Percentiles rank a stretch among this genome's conserved stretches.
Evolutionary conservation across 2,113 vertebrate species (phyloP).

Genomic region (Myrmecophaga tridactyla): DNA sequence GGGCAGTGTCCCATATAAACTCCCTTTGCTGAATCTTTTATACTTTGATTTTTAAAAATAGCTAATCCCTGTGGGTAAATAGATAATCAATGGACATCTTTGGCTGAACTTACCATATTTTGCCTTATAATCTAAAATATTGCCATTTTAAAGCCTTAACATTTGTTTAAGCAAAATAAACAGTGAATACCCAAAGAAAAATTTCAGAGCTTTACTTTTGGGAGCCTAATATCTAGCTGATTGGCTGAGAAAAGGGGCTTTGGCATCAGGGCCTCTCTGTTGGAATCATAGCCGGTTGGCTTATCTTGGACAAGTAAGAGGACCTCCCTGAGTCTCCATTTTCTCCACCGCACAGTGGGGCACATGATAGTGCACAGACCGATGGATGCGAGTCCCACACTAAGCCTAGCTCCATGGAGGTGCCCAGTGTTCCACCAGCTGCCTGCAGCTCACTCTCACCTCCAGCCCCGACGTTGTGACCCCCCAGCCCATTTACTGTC

Average conservation of each 20-base stretch:
- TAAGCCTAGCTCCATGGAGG: neutral
- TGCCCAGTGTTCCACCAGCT: neutral
- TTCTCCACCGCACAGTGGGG: neutral
- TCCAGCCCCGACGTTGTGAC: too few relatives aligned
- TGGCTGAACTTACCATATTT: neutral
- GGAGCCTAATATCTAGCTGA: neutral
- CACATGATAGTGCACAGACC: rapidly evolving
- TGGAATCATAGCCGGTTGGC: neutral
- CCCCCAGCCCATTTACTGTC: neutral
- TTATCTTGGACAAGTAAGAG: neutral
- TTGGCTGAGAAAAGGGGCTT: neutral
- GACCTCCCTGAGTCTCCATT: neutral
- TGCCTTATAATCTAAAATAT: neutral
- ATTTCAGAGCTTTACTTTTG: neutral
- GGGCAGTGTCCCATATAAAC: too few relatives aligned
- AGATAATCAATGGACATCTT: neutral
- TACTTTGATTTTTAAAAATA: neutral
- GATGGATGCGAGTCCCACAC: neutral
- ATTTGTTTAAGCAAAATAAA: neutral
- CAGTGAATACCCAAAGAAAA: neutral
- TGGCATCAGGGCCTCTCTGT: neutral
- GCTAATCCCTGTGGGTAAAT: neutral
- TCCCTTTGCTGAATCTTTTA: neutral
- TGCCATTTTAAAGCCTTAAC: neutral
- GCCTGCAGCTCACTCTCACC: too few relatives aligned